Evolutionary conservation across 2,797 vertebrate species (phyloP), one percentile per base, ranked within the genome.

Genomic region (Ceryle rudis): DNA sequence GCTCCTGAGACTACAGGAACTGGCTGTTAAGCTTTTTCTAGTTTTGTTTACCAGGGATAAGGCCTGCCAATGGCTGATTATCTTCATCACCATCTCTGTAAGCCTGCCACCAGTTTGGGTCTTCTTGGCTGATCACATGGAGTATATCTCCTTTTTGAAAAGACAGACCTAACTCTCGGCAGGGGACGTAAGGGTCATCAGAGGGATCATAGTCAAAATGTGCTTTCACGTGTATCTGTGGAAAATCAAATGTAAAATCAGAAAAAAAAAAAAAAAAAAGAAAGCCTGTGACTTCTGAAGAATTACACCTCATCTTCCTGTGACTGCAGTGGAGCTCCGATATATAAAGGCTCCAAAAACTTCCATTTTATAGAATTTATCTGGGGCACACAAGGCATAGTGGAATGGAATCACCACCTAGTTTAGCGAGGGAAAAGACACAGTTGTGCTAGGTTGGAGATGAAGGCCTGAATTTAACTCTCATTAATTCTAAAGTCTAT

Each of bases 21-120:
- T 7, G 13, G 28, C 35, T 28, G 2, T 21, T 35, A 62, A 42
- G 44, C 3, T 74, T 92, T 86, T 66, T 37, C 58, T 58, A 71
- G 20, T 13, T 90, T 75, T 77, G 70, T 21, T 85, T 97, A 99
- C 99, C 99, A 98, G 99, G 99, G 84, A 99, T 97, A 26, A 99
- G 99, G 70, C 99, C 99, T 73, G 99, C 99, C 65, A 99, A 97
- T 21, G 99, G 99, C 85, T 99, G 99, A 95, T 99, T 99, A 96
- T 99, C 99, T 97, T 99, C 99, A 49, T 99, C 99, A 42, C 99
- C 99, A 41, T 99, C 99, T 97, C 99, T 98, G 98, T 99, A 99
- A 79, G 99, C 99, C 97, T 99, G 99, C 99, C 99, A 99, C 99
- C 99, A 99, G 97, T 99, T 99, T 92, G 99, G 99, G 97, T 99